These are phyloP conservation scores for Artemia franciscana DNA, from an alignment of 1,140 invertebrate genomes.

Conservation along the genomic window DNA sequence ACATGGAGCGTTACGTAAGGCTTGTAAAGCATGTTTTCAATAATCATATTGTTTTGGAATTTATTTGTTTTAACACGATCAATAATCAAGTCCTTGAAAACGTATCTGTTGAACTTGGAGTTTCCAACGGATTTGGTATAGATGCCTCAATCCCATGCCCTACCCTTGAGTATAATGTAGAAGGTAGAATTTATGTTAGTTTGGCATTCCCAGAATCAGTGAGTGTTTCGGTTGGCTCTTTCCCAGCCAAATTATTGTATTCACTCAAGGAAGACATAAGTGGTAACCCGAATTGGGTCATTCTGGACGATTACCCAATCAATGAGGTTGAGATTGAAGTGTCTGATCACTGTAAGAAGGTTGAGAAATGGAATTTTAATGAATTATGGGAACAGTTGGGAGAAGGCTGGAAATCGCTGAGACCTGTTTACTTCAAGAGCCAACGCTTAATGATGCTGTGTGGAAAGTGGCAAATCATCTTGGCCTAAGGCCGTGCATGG, in stretches of 20 bases:
- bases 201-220: constrained; percentile 54
- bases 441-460: constrained; percentile 58
- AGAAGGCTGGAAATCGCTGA: constrained; percentile 56
- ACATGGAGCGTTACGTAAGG: constrained; percentile 91
- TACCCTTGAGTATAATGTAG: constrained; percentile 60
- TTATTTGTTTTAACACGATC: constrained; percentile 85
- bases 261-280: constrained; percentile 68
- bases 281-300: constrained; percentile 75
- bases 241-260: constrained; percentile 77
- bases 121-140: constrained; percentile 50
- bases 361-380: constrained; percentile 42
- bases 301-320: constrained; percentile 68
- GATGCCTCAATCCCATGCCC: constrained; percentile 44
- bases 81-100: constrained; percentile 84
- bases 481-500: constrained; percentile 63
- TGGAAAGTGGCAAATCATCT: constrained; percentile 65
- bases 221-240: constrained; percentile 33
- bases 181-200: constrained; percentile 64
- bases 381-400: constrained; percentile 46
- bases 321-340: constrained; percentile 81
- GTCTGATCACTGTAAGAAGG: constrained; percentile 71
- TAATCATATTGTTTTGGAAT: constrained; percentile 64
- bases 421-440: constrained; percentile 60
- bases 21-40: constrained; percentile 83
- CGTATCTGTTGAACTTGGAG: constrained; percentile 64